Evolutionary conservation across 1,140 invertebrate species (phyloP).

Genomic region (Muscidifurax raptorellus): DNA sequence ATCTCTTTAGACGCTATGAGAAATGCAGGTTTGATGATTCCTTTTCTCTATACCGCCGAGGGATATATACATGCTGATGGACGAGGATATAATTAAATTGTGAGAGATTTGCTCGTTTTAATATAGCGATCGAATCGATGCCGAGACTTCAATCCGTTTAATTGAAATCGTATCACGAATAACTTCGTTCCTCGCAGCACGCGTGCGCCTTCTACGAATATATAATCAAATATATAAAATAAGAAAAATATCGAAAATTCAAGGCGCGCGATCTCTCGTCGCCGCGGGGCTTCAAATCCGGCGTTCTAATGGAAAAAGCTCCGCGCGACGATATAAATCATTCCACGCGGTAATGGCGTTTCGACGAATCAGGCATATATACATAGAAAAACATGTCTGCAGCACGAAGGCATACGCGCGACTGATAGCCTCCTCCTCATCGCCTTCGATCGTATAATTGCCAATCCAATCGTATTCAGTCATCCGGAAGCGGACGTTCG

Average conservation of each 20-base stretch:
- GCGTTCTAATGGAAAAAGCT: conserved; percentile 38
- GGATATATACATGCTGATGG: no score
- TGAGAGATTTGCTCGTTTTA: no score
- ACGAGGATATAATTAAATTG: no score
- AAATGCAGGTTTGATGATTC: no score
- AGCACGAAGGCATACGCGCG: conserved; percentile 28
- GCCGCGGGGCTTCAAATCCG: conserved; percentile 4
- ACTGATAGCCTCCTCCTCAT: conserved; percentile 12
- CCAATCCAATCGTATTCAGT: conserved; percentile 58
- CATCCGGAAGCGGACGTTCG: conserved; percentile 55
- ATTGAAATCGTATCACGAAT: no score
- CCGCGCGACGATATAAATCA: conserved; percentile 39
- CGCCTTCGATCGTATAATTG: conserved; percentile 58
- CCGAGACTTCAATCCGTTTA: no score
- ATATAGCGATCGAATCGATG: no score
- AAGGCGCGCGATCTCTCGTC: background rate
- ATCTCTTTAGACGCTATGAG: no score
- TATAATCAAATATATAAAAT: background rate
- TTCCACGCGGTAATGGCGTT: conserved; percentile 16
- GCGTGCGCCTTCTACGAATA: no score
- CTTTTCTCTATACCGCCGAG: no score
- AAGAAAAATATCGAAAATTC: conserved; percentile 27
- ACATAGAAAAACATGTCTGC: conserved; percentile 38
- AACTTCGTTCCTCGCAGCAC: no score
- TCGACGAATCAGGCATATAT: conserved; percentile 41